Percentiles rank a stretch among this genome's conserved stretches.
Evolutionary conservation across 2,888 invertebrate genomes (phyloP).

Genomic region (Eilema sororculum): DNA sequence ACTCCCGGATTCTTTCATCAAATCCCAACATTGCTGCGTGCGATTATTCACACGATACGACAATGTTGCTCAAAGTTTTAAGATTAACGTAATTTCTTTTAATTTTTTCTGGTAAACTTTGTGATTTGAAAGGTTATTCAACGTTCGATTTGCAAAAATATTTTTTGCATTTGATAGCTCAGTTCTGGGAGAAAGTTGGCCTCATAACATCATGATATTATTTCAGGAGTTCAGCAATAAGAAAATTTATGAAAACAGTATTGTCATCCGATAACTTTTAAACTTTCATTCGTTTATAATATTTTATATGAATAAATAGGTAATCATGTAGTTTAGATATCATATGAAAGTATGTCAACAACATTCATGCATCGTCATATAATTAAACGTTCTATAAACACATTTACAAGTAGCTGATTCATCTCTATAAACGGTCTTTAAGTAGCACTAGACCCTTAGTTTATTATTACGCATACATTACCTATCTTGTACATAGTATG

Average conservation of each 20-base stretch:
- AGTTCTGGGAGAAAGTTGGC: too few relatives aligned
- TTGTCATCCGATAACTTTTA: not conserved
- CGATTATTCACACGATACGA: conserved; percentile 81
- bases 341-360: not conserved
- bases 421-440: conserved; percentile 22
- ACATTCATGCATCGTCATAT: not conserved
- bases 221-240: too few relatives aligned
- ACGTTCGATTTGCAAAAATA: not conserved
- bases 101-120: not conserved
- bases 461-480: conserved; percentile 29
- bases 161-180: too few relatives aligned
- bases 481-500: conserved; percentile 20
- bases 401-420: conserved; percentile 29
- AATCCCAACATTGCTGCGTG: conserved; percentile 74
- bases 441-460: conserved; percentile 24
- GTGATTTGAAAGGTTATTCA: not conserved
- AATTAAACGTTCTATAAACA: not conserved
- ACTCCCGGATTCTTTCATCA: conserved; percentile 77
- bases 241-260: too few relatives aligned
- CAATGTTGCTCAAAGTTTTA: conserved; percentile 66
- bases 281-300: not conserved
- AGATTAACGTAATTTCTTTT: not conserved
- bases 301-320: not conserved
- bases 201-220: too few relatives aligned
- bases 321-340: not conserved